These are phyloP conservation scores for Gallinago jamesoni DNA, from an alignment of 2,113 vertebrate genomes.

Conservation along the genomic window DNA sequence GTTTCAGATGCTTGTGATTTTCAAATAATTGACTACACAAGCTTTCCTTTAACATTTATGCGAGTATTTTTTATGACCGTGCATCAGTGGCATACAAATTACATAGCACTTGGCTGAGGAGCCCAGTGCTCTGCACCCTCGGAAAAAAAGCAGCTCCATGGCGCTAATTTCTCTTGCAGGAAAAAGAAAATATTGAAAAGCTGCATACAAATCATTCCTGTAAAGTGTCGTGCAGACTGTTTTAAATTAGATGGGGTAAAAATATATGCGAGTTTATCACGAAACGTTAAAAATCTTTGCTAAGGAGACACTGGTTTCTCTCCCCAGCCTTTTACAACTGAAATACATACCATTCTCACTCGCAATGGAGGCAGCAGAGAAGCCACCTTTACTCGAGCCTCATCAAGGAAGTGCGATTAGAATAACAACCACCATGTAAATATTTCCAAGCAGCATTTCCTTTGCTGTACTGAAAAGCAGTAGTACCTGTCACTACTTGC, in stretches of 20 bases:
- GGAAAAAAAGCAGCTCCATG: not conserved
- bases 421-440: not conserved
- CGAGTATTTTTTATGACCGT: not conserved
- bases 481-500: conserved; percentile 48
- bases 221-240: not conserved
- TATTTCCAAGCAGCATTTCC: not conserved
- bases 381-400: not conserved
- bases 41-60: not conserved
- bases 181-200: conserved; percentile 11
- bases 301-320: not conserved
- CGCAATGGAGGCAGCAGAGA: not conserved
- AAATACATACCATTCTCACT: not conserved
- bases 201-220: conserved; percentile 27
- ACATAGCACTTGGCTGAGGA: conserved; percentile 23
- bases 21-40: not conserved
- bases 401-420: not conserved
- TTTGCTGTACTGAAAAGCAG: not conserved
- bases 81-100: conserved; percentile 38
- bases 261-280: not conserved
- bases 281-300: not conserved
- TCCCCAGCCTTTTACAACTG: not conserved
- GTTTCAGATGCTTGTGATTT: not conserved
- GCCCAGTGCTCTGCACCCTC: not conserved
- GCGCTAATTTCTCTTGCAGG: not conserved
- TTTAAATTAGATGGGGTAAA: conserved; percentile 37